Evolutionary conservation across 2,888 invertebrate species (phyloP).

Genomic region (Cosmia pyralina): DNA sequence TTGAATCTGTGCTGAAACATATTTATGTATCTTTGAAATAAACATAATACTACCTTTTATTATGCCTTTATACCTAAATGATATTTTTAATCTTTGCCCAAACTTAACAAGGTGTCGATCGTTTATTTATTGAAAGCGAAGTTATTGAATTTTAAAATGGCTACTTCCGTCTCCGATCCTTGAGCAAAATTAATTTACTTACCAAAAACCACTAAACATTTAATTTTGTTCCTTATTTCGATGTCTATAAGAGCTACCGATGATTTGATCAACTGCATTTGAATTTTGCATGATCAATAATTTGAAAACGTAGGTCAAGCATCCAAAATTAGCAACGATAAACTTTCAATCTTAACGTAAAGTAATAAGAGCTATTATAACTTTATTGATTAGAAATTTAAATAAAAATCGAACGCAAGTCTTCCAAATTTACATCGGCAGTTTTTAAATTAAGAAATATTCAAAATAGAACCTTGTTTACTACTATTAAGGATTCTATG

Average conservation of each 20-base stretch:
- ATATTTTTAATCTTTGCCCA: constrained; percentile 72
- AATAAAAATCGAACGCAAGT: constrained; percentile 36
- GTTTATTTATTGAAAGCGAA: constrained; percentile 80
- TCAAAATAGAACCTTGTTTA: constrained; percentile 27
- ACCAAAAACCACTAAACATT: neutral
- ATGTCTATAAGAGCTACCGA: constrained; percentile 9
- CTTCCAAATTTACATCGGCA: neutral
- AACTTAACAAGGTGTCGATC: constrained; percentile 82
- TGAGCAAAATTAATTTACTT: constrained; percentile 24
- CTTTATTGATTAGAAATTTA: constrained; percentile 17
- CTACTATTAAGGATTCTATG: neutral
- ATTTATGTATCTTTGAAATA: too few species aligned
- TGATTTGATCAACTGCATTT: neutral
- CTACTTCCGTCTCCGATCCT: constrained; percentile 71
- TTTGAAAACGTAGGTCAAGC: constrained; percentile 51
- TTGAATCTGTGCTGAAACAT: too few species aligned
- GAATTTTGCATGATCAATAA: constrained; percentile 21
- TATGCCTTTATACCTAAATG: too few species aligned
- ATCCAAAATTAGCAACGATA: constrained; percentile 20
- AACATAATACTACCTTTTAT: too few species aligned
- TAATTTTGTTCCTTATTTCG: constrained; percentile 23
- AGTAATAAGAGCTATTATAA: constrained; percentile 30
- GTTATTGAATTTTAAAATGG: constrained; percentile 83
- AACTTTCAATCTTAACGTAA: constrained; percentile 60
- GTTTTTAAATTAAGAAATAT: constrained; percentile 1